Evolutionary conservation across 1,140 invertebrate species (phyloP), one percentile per base, ranked within the genome.

Genomic region (Drosophila sp.): DNA sequence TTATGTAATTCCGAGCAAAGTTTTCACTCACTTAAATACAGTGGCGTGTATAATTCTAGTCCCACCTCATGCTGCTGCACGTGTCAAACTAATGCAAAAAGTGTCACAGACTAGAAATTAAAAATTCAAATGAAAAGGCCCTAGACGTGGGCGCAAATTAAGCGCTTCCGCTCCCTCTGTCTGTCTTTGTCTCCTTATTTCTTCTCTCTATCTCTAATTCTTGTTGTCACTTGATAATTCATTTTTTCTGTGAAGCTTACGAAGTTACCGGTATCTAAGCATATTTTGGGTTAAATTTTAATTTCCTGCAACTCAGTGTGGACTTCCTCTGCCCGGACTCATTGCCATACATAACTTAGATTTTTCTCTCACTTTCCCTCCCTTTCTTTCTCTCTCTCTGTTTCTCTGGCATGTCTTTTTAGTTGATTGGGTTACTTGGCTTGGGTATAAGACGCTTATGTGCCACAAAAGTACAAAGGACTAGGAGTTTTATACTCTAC

Each of bases 21-120:
- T 86, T 87, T 86, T 67, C 78, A 81, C 82, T 81, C 81, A 86
- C 78, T 87, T 86, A 86, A 86, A 86, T 87, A 82, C 82, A 74
- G 72, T 63, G 73, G 50, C 65, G 65, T 66, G 57, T 65, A 75
- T 78, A 70, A 80, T 79, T 43, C 53, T 13, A 13, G 18, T 11
- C 2, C 36, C n/a, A 4, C 36, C 21, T 41, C 32, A n/a, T 11
- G 9, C 29, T 34, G 14, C 48, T 50, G 71, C 59, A 67, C 43
- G 78, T 86, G 82, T 78, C 70, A 87, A 86, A 87, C 78, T 86
- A 82, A 82, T 86, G 74, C 82, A 61, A 43, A 72, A 87, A 87
- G 62, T 87, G 81, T 87, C 78, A 86, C 73, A 82, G 75, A 46
- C 67, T 75, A 72, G 45, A 78, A 86, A 86, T 86, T 86, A 87